Conservation (phyloP, 2,113 vertebrate genomes). For the Ochotona princeps region DNA sequence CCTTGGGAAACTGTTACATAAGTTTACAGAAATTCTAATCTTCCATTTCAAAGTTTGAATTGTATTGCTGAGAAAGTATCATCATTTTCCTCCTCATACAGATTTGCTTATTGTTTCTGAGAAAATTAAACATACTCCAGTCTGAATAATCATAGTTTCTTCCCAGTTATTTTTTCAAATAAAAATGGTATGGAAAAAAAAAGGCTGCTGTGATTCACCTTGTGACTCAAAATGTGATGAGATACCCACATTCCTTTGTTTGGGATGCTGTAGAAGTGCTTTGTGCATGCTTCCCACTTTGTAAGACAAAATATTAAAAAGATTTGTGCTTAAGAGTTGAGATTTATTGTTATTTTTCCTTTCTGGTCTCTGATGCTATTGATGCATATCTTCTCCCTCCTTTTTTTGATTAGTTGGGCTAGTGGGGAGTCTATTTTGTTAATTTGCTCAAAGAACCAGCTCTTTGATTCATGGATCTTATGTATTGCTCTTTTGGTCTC, state of each 20-base stretch:
- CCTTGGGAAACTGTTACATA: neutral
- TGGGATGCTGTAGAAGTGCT: neutral
- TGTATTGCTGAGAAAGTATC: neutral
- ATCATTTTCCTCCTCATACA: neutral
- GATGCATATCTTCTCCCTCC: no score
- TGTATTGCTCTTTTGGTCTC: no score
- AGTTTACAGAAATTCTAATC: conserved; percentile 40
- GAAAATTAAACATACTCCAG: neutral
- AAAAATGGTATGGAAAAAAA: conserved; percentile 15
- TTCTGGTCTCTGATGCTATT: no score
- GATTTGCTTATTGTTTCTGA: neutral
- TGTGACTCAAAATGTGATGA: neutral
- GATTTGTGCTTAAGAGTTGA: neutral
- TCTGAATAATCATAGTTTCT: neutral
- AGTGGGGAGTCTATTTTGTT: no score
- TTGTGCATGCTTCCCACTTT: neutral
- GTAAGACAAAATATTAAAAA: conserved; percentile 17
- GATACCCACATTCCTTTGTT: neutral
- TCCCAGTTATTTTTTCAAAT: conserved; percentile 37
- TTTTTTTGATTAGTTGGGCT: no score
- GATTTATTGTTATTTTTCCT: neutral
- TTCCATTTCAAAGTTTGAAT: conserved; percentile 11
- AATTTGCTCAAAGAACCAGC: no score
- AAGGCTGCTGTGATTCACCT: neutral
- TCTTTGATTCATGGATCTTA: no score